phyloP scores from a whole-genome alignment of 30 jellyfish, hydroid and myxozoan genomes.

The Turritopsis dohrnii region DNA sequence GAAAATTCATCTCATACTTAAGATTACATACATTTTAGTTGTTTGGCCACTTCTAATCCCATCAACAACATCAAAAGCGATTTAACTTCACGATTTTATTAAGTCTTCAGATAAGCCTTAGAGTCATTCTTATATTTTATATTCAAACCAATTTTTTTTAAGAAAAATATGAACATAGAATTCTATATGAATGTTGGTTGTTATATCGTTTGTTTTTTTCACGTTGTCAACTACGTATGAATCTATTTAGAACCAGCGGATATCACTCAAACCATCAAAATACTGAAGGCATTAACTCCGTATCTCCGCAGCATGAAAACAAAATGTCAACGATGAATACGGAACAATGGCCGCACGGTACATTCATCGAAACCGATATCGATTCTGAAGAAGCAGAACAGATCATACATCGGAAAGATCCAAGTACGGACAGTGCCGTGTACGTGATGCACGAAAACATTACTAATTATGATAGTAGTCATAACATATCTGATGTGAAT shows the following conservation, averaged over 20 bases:
- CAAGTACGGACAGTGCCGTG: conserved; percentile 64
- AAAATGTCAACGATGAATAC: no score
- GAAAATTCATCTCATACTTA: background rate
- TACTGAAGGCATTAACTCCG: background rate
- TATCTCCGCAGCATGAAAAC: background rate
- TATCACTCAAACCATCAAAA: background rate
- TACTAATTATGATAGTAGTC: background rate
- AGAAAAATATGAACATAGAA: background rate
- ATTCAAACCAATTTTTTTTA: background rate
- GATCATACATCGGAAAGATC: conserved; percentile 53
- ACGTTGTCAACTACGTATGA: background rate
- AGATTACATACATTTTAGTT: background rate
- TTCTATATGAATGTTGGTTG: background rate
- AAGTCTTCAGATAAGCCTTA: background rate
- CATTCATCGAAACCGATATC: conserved; percentile 21
- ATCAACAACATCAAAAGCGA: background rate
- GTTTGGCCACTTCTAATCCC: background rate
- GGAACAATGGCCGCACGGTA: background rate
- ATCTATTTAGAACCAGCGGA: background rate
- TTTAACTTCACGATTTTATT: no score
- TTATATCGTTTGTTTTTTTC: background rate
- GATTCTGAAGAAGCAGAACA: conserved; percentile 32
- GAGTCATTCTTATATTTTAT: background rate
- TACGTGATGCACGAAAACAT: conserved; percentile 13
- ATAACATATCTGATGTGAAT: background rate